phyloP scores from a whole-genome alignment of 2,888 invertebrate genomes.

The Tetragonisca angustula region DNA sequence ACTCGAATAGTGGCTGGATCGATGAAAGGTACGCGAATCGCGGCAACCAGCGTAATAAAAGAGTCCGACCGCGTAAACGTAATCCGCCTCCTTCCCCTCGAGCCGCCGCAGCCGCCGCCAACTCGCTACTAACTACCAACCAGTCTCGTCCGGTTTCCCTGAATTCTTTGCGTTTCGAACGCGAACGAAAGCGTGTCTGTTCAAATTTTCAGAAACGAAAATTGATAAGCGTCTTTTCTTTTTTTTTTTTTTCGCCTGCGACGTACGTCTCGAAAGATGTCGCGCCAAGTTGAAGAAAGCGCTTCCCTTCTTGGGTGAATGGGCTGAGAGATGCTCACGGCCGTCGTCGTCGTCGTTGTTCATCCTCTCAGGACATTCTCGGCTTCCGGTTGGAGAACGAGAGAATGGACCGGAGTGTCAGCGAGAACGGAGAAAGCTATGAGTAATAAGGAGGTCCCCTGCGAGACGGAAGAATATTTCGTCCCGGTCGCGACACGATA shows the following conservation, averaged over 20 bases:
- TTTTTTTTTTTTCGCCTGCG: background rate
- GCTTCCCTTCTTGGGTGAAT: background rate
- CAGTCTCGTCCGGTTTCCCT: background rate
- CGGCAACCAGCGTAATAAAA: conserved; percentile 58
- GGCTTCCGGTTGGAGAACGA: conserved; percentile 30
- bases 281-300: background rate
- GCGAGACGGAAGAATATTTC: conserved; percentile 51
- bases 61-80: conserved; percentile 55
- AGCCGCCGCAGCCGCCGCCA: background rate
- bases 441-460: conserved; percentile 50
- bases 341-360: conserved; percentile 28
- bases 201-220: conserved; percentile 3
- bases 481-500: conserved; percentile 35
- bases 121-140: background rate
- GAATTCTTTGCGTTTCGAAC: conserved; percentile 9
- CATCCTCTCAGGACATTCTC: conserved; percentile 46
- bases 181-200: background rate
- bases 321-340: conserved; percentile 12
- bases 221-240: background rate
- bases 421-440: conserved; percentile 45
- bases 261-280: background rate
- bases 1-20: conserved; percentile 70
- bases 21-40: conserved; percentile 62
- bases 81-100: conserved; percentile 19
- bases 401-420: conserved; percentile 51